Evolutionary conservation across 2,113 vertebrate genomes (phyloP).

Genomic region (Oryctolagus cuniculus): DNA sequence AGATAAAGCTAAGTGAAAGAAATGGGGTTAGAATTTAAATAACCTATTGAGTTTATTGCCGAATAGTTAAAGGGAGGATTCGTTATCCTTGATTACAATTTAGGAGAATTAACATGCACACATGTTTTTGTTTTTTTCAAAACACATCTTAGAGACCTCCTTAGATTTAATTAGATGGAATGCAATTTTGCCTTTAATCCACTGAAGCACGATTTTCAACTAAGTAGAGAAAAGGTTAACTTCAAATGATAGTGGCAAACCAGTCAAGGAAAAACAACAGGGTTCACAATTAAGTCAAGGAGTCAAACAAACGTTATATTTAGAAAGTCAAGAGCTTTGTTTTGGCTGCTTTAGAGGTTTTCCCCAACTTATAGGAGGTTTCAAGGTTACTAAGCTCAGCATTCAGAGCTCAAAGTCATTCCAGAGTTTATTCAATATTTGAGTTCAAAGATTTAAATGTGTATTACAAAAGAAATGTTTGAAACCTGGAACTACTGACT

Average conservation of each 20-base stretch:
- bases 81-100: constrained; percentile 54
- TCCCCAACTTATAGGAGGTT: constrained; percentile 73
- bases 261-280: constrained; percentile 79
- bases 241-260: constrained; percentile 76
- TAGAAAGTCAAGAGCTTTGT: constrained; percentile 82
- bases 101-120: constrained; percentile 46
- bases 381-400: constrained; percentile 78
- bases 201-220: constrained; percentile 67
- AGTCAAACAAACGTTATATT: constrained; percentile 83
- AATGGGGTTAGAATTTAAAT: constrained; percentile 27
- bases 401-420: constrained; percentile 78
- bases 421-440: constrained; percentile 67
- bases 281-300: constrained; percentile 79
- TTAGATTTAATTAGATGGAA: constrained; percentile 71
- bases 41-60: constrained; percentile 44
- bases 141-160: constrained; percentile 51
- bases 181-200: constrained; percentile 68
- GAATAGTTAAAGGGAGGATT: constrained; percentile 5
- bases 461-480: constrained; percentile 61
- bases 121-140: constrained; percentile 35
- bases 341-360: constrained; percentile 77
- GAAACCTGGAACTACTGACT: constrained; percentile 56
- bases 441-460: constrained; percentile 73
- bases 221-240: constrained; percentile 78
- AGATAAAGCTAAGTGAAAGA: constrained; percentile 46